Percentiles rank a stretch among this genome's conserved stretches.
Evolutionary conservation across 2,888 invertebrate genomes (phyloP).

Genomic region (Oxytorus armatus): DNA sequence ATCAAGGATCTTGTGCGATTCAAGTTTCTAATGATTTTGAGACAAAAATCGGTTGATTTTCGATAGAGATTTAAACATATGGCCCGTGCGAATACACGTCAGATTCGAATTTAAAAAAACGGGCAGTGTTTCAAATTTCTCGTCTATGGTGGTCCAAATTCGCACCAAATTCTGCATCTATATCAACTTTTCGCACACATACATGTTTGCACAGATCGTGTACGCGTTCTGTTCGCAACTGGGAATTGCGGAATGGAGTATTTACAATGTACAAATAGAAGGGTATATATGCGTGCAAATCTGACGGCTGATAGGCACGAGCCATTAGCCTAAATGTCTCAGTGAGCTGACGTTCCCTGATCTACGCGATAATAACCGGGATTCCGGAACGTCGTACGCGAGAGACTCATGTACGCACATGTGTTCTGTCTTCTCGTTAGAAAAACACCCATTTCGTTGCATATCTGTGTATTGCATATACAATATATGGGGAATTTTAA

Average conservation of each 20-base stretch:
- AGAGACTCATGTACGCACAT: constrained; percentile 39
- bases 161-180: neutral
- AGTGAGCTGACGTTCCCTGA: constrained; percentile 63
- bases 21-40: too few species aligned
- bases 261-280: neutral
- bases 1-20: too few species aligned
- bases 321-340: constrained; percentile 68
- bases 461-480: neutral
- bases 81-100: too few species aligned
- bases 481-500: neutral
- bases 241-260: neutral
- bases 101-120: too few species aligned
- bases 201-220: neutral
- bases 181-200: too few species aligned
- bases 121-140: constrained; percentile 11
- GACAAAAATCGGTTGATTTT: too few species aligned
- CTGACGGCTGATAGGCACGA: constrained; percentile 64
- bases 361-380: constrained; percentile 63
- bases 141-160: neutral
- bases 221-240: neutral
- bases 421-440: constrained; percentile 33
- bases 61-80: too few species aligned
- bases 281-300: constrained; percentile 47
- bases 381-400: constrained; percentile 44
- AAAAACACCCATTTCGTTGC: constrained; percentile 18